Conservation (phyloP, 2,797 vertebrate species). For the Parauchenoglanis ngamensis region DNA sequence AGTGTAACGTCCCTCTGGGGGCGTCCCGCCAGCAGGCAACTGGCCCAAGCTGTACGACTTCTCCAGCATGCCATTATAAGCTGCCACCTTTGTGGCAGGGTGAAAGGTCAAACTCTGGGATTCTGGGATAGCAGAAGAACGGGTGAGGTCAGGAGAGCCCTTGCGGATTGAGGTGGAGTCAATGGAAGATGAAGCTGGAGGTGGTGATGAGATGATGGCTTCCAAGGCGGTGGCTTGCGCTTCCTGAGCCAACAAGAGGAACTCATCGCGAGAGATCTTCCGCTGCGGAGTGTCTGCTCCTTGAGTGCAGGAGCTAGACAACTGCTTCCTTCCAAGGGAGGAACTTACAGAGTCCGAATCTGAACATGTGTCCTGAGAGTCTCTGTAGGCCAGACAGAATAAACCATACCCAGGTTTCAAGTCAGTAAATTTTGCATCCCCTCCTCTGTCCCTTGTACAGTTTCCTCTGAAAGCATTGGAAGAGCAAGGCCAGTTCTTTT, state of each 20-base stretch:
- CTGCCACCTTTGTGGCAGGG: conserved; percentile 72
- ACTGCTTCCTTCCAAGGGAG: conserved; percentile 83
- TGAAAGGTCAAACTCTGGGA: conserved; percentile 88
- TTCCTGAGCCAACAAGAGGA: conserved; percentile 74
- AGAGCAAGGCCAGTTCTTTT: not conserved
- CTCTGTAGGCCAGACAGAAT: conserved; percentile 73
- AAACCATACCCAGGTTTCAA: conserved; percentile 1
- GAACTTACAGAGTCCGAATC: conserved; percentile 92
- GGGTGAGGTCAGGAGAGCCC: conserved; percentile 88
- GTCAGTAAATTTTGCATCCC: not conserved
- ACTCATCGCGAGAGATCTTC: conserved; percentile 88
- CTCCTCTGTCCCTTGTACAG: not conserved
- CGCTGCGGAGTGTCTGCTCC: conserved; percentile 83
- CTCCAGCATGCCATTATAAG: conserved; percentile 95
- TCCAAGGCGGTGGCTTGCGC: conserved; percentile 78
- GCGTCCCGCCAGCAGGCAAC: conserved; percentile 79
- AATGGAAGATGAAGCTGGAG: conserved; percentile 75
- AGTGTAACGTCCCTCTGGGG: conserved; percentile 81
- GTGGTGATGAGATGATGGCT: conserved; percentile 63
- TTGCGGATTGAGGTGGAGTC: conserved; percentile 78
- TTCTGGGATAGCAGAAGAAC: conserved; percentile 75
- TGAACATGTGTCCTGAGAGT: conserved; percentile 83
- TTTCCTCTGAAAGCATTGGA: not conserved
- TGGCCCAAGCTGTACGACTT: conserved; percentile 96
- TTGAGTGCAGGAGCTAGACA: conserved; percentile 72